Conservation (phyloP, 2,888 invertebrate genomes). For the Eupithecia dodoneata region DNA sequence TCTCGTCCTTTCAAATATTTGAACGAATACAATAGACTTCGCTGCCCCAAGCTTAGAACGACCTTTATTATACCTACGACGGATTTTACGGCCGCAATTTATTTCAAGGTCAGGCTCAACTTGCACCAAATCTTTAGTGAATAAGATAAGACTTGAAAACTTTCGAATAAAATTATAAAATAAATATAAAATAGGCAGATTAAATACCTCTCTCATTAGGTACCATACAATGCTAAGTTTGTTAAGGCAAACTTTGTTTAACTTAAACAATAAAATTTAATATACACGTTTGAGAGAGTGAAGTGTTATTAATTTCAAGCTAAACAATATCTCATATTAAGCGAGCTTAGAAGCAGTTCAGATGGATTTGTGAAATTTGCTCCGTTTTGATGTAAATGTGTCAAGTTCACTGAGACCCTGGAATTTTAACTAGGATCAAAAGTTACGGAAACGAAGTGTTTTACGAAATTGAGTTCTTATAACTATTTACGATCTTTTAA, state of each 20-base stretch:
- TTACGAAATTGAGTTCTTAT: neutral
- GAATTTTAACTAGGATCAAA: neutral
- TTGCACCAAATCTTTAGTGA: slow-evolving; percentile 9
- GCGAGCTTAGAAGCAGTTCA: neutral
- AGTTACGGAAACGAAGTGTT: neutral
- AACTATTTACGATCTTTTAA: neutral
- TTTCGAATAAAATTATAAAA: slow-evolving; percentile 10
- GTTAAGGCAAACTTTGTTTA: neutral
- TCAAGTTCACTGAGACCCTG: neutral
- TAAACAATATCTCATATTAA: neutral
- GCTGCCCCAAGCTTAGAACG: slow-evolving; percentile 29
- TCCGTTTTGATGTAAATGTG: neutral
- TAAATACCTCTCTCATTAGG: neutral
- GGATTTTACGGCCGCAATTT: slow-evolving; percentile 37
- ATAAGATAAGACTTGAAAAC: slow-evolving; percentile 1
- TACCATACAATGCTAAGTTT: neutral
- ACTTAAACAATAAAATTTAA: neutral
- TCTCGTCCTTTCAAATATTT: slow-evolving; percentile 38
- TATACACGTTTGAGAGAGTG: neutral
- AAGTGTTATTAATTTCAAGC: neutral
- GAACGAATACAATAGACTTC: slow-evolving; percentile 36
- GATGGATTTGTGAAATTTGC: neutral
- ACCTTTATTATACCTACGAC: slow-evolving; percentile 35
- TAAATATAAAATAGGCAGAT: neutral
- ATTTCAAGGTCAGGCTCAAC: slow-evolving; percentile 30